Evolutionary conservation across 2,797 vertebrate genomes (phyloP).

Genomic region (Anguilla pacifica): DNA sequence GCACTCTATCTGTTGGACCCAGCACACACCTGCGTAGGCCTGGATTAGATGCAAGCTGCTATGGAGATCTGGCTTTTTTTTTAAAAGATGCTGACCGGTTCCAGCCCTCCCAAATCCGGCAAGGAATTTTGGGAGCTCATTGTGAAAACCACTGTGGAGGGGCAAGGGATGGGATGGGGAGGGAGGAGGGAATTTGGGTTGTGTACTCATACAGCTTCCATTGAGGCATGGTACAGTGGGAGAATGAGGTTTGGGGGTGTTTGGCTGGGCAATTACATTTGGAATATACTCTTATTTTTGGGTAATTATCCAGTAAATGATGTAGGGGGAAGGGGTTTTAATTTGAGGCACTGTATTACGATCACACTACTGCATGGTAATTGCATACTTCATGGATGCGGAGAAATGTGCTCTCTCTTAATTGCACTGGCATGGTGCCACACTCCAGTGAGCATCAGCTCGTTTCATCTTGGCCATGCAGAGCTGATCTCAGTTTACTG

Average conservation of each 20-base stretch:
- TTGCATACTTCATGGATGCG: conserved; percentile 24
- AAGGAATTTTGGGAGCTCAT: conserved; percentile 39
- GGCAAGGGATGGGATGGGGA: conserved; percentile 24
- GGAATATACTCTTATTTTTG: conserved; percentile 3
- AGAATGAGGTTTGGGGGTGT: background rate
- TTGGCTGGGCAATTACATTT: conserved; percentile 2
- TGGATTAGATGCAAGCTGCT: conserved; percentile 46
- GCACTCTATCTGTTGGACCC: background rate
- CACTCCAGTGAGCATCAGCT: conserved; percentile 20
- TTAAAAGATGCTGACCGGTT: conserved; percentile 46
- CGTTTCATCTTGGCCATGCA: background rate
- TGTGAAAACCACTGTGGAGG: conserved; percentile 23
- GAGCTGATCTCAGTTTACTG: conserved; percentile 22
- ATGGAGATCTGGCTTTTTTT: conserved; percentile 46
- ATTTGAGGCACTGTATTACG: conserved; percentile 17
- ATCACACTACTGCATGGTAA: conserved; percentile 32
- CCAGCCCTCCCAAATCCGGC: conserved; percentile 37
- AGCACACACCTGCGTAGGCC: background rate
- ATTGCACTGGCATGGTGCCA: conserved; percentile 38
- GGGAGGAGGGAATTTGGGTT: background rate
- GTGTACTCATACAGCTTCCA: conserved; percentile 19
- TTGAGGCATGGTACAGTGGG: background rate
- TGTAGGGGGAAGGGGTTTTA: background rate
- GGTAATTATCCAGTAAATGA: conserved; percentile 17
- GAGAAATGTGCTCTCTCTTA: conserved; percentile 37